Percentiles rank a stretch among this genome's conserved stretches.
Conservation (phyloP, 2,113 vertebrate species). For the Salvator merianae region DNA sequence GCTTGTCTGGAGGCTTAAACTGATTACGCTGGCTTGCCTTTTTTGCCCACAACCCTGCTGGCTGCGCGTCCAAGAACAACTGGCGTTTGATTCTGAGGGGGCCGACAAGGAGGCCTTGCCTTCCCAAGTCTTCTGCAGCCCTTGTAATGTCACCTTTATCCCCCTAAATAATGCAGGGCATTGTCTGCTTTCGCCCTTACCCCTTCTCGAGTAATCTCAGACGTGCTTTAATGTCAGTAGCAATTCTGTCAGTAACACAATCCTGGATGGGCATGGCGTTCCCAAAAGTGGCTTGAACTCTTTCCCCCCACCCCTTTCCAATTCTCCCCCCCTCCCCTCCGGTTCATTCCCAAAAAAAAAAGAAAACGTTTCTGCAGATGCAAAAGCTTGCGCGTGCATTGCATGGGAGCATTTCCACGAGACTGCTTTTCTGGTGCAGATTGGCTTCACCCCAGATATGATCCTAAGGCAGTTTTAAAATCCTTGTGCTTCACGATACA, state of each 20-base stretch:
- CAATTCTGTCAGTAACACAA: constrained; percentile 88
- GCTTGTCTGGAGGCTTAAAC: constrained; percentile 24
- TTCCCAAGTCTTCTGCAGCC: constrained; percentile 77
- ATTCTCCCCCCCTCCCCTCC: neutral
- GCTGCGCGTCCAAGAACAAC: constrained; percentile 15
- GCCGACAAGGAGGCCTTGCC: constrained; percentile 74
- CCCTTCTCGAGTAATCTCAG: constrained; percentile 76
- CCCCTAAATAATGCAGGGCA: constrained; percentile 81
- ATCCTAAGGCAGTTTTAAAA: neutral
- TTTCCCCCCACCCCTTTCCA: constrained; percentile 64
- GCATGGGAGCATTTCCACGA: constrained; percentile 63
- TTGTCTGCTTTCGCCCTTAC: constrained; percentile 76
- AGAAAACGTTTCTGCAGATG: constrained; percentile 65
- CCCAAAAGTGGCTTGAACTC: constrained; percentile 34
- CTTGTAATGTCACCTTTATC: constrained; percentile 84
- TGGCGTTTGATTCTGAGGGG: constrained; percentile 27
- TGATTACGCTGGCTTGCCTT: constrained; percentile 17
- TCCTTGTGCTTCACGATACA: neutral
- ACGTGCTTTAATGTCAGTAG: constrained; percentile 88
- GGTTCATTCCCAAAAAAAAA: neutral
- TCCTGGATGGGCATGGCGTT: constrained; percentile 76
- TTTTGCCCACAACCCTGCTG: constrained; percentile 33
- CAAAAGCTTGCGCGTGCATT: constrained; percentile 52
- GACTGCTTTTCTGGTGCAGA: too few species aligned
- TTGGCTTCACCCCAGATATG: neutral